These are phyloP conservation scores for Rhinolophus sinicus DNA, from an alignment of 2,113 vertebrate genomes.

Conservation along the genomic window DNA sequence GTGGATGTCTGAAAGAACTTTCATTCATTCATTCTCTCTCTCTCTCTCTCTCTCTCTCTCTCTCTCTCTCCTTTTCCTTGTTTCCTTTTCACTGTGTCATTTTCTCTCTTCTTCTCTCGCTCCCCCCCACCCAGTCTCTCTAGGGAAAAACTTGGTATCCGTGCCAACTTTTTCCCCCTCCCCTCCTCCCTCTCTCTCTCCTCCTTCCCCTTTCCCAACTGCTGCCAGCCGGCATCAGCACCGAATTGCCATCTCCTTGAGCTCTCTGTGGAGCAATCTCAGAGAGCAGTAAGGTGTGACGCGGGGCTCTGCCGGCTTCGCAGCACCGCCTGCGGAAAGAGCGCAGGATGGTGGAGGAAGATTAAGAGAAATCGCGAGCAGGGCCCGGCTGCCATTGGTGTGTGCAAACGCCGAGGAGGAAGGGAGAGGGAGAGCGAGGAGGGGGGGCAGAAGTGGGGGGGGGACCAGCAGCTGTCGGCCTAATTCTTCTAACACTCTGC, in stretches of 20 bases:
- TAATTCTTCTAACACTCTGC: constrained; percentile 96
- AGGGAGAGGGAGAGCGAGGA: constrained; percentile 78
- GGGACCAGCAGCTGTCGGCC: constrained; percentile 95
- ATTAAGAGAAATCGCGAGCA: constrained; percentile 82
- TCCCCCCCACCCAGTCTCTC: constrained; percentile 75
- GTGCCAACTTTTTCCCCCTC: constrained; percentile 86
- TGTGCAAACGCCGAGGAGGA: constrained; percentile 87
- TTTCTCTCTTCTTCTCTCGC: constrained; percentile 64
- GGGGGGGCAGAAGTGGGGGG: constrained; percentile 81
- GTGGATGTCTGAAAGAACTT: constrained; percentile 75
- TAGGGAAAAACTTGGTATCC: constrained; percentile 86
- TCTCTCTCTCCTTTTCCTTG: constrained; percentile 23
- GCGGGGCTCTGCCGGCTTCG: constrained; percentile 93
- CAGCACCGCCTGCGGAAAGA: constrained; percentile 92
- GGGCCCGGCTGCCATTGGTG: constrained; percentile 81
- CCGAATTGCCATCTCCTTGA: constrained; percentile 88
- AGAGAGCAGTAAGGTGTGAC: constrained; percentile 98
- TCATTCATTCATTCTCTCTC: background rate
- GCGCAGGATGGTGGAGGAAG: constrained; percentile 90
- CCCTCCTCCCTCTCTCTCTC: constrained; percentile 73
- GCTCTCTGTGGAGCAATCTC: constrained; percentile 97
- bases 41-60: background rate
- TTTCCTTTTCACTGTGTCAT: constrained; percentile 72
- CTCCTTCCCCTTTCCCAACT: constrained; percentile 89
- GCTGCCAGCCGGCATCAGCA: constrained; percentile 92